phyloP scores from a whole-genome alignment of 2,113 vertebrate species.

The Chelonoidis abingdonii region DNA sequence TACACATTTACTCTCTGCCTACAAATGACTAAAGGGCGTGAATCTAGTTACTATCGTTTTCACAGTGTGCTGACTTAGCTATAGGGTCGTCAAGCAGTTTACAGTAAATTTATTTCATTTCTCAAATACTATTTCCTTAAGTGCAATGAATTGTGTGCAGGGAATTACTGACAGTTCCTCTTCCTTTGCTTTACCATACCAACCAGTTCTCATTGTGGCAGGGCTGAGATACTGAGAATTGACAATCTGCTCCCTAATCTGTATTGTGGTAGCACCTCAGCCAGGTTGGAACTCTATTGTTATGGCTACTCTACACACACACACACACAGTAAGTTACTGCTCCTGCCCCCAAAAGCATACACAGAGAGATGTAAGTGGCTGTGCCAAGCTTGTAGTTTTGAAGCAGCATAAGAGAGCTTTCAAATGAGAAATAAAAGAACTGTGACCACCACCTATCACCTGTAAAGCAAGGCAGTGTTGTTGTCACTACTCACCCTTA shows the following conservation, averaged over 20 bases:
- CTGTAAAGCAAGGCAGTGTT: background rate
- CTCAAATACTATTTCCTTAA: conserved; percentile 27
- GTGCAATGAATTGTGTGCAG: background rate
- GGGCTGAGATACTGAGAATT: conserved; percentile 35
- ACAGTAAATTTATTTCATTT: conserved; percentile 17
- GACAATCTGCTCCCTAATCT: background rate
- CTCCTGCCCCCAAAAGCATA: background rate
- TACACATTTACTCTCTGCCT: background rate
- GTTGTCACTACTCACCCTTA: background rate
- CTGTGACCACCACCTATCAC: accelerated
- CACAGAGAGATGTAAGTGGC: background rate
- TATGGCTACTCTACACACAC: background rate
- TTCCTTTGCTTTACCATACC: conserved; percentile 6
- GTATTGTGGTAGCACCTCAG: background rate
- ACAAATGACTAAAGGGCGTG: background rate
- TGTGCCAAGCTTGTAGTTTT: background rate
- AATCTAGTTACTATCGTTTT: background rate
- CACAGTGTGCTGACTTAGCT: background rate
- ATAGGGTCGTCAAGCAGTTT: conserved; percentile 1
- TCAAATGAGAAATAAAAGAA: background rate
- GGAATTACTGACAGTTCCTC: conserved; percentile 8
- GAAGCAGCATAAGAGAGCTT: background rate
- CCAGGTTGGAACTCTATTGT: background rate
- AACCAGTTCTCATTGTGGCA: conserved; percentile 13
- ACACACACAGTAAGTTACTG: background rate